Evolutionary conservation across 2,888 invertebrate species (phyloP).

Genomic region (Coenonympha arcania): DNA sequence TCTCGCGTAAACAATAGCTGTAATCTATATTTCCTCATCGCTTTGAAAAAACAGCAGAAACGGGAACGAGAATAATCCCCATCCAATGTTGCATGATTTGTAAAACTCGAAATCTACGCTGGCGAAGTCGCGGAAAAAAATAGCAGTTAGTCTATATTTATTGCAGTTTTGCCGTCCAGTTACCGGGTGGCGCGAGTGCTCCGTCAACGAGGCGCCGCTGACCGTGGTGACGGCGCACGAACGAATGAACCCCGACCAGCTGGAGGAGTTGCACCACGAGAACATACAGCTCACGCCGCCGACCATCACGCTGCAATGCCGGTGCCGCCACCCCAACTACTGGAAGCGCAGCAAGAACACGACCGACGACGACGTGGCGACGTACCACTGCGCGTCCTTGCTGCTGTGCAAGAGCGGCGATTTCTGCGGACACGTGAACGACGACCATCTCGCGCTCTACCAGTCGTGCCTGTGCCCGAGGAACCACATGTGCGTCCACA

Average conservation of each 20-base stretch:
- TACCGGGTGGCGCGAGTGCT: conserved; percentile 54
- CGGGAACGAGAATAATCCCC: no score
- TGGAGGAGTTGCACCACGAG: conserved; percentile 56
- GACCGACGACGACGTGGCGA: conserved; percentile 34
- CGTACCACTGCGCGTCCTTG: conserved; percentile 68
- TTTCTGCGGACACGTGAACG: conserved; percentile 76
- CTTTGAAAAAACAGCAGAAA: no score
- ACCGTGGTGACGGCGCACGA: conserved; percentile 45
- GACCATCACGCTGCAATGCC: conserved; percentile 62
- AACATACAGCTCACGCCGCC: conserved; percentile 57
- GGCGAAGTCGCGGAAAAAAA: no score
- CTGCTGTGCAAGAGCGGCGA: conserved; percentile 69
- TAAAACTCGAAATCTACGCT: no score
- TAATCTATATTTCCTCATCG: no score
- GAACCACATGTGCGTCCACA: conserved; percentile 74
- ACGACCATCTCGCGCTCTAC: conserved; percentile 75
- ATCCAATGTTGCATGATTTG: no score
- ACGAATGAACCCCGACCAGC: conserved; percentile 54
- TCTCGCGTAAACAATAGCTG: no score
- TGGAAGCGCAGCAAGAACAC: conserved; percentile 55
- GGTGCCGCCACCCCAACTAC: conserved; percentile 66
- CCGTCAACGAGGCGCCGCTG: conserved; percentile 47
- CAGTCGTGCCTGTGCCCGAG: conserved; percentile 77
- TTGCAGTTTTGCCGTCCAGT: conserved; percentile 73
- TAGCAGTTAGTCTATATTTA: no score